These are phyloP conservation scores for Callionymus lyra DNA, from an alignment of 2,113 vertebrate species.

Conservation along the genomic window DNA sequence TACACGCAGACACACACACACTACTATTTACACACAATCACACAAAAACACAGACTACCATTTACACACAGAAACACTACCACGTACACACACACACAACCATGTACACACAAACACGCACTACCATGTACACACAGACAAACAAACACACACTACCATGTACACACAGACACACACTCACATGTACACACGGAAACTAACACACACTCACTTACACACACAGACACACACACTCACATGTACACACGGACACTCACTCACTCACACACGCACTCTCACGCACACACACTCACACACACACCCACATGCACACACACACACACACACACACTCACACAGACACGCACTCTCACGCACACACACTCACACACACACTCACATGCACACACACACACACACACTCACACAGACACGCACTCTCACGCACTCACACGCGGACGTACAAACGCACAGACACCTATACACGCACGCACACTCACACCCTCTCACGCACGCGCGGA, in stretches of 20 bases:
- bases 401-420: not conserved
- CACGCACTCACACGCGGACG: not conserved
- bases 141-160: not conserved
- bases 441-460: not conserved
- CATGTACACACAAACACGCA: not conserved
- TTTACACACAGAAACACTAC: not conserved
- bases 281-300: not conserved
- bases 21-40: not conserved
- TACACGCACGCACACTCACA: not conserved
- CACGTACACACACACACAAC: not conserved
- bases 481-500: not conserved
- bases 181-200: not conserved
- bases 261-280: not conserved
- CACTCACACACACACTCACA: not conserved
- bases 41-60: not conserved
- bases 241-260: not conserved
- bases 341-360: not conserved
- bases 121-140: not conserved
- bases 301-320: not conserved
- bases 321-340: not conserved
- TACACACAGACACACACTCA: not conserved
- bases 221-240: not conserved
- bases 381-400: not conserved
- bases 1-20: not conserved
- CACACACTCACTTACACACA: not conserved